Evolutionary conservation across 2,113 vertebrate genomes (phyloP).

Genomic region (Perca schrenkii): DNA sequence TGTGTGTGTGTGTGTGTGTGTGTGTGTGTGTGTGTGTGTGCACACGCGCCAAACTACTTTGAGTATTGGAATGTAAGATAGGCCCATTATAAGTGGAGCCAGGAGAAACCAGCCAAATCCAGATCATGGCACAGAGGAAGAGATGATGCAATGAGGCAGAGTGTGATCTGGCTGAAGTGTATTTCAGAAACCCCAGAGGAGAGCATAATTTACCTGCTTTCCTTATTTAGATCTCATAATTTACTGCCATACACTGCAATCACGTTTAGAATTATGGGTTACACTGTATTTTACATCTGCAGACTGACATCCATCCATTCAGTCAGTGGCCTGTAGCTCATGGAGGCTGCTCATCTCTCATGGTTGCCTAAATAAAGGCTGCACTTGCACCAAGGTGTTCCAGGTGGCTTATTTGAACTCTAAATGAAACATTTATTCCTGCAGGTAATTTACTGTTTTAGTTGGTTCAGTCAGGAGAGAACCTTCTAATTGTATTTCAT

Average conservation of each 20-base stretch:
- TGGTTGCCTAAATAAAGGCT: slow-evolving; percentile 11
- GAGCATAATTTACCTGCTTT: slow-evolving; percentile 26
- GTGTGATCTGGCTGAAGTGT: slow-evolving; percentile 16
- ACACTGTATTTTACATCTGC: slow-evolving; percentile 19
- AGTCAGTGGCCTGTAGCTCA: not conserved
- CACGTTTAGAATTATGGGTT: slow-evolving; percentile 26
- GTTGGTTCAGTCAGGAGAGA: not conserved
- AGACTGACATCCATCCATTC: slow-evolving; percentile 21
- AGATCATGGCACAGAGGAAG: slow-evolving; percentile 12
- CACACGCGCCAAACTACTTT: slow-evolving; percentile 28
- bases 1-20: slow-evolving; percentile 6
- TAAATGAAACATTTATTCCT: slow-evolving; percentile 1
- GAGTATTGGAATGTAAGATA: slow-evolving; percentile 58
- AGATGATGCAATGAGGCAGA: slow-evolving; percentile 29
- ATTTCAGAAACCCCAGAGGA: slow-evolving; percentile 15
- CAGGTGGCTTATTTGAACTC: not conserved
- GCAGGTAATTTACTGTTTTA: not conserved
- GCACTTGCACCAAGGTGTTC: not conserved
- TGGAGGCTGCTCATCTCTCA: not conserved
- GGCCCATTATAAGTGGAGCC: slow-evolving; percentile 19
- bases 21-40: not conserved
- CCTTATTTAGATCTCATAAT: slow-evolving; percentile 12
- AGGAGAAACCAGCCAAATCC: slow-evolving; percentile 30
- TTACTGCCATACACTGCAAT: slow-evolving; percentile 11
- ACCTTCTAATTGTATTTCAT: not conserved